Conservation (phyloP, 2,113 vertebrate species). For the Xenus cinereus region DNA sequence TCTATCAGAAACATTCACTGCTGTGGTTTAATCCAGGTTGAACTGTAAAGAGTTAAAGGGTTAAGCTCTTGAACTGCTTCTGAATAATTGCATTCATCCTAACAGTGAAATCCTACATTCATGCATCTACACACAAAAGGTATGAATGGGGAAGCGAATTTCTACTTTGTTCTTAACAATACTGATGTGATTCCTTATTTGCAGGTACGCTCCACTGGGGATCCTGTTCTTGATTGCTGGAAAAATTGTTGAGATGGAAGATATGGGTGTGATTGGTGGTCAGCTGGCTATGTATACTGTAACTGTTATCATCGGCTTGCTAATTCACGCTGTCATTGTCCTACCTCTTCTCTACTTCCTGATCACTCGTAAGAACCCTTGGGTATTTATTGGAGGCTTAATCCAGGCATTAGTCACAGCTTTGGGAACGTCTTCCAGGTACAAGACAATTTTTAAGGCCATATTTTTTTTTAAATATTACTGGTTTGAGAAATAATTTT, state of each 20-base stretch:
- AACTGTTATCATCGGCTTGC: conserved; percentile 90
- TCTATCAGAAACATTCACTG: background rate
- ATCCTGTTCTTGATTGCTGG: conserved; percentile 97
- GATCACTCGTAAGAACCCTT: conserved; percentile 92
- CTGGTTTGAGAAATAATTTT: background rate
- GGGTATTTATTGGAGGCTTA: conserved; percentile 92
- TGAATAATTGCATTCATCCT: background rate
- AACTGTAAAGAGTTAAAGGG: background rate
- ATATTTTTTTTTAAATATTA: background rate
- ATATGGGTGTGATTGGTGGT: conserved; percentile 93
- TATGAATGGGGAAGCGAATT: background rate
- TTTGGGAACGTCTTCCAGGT: conserved; percentile 96
- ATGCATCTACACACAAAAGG: background rate
- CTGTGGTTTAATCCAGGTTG: background rate
- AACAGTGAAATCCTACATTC: background rate
- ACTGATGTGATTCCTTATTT: background rate
- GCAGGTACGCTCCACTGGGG: conserved; percentile 92
- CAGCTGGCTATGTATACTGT: conserved; percentile 97
- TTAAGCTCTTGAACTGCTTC: background rate
- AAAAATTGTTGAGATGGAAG: conserved; percentile 99
- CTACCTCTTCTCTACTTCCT: conserved; percentile 93
- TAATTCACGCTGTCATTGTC: conserved; percentile 89
- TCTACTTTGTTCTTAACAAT: background rate
- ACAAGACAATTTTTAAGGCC: background rate
- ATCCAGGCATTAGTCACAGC: conserved; percentile 93